A percentile compares a stretch with the other conserved stretches of the same genome.
Conservation (phyloP, 1,140 invertebrate genomes). For the Laupala kohalensis region DNA sequence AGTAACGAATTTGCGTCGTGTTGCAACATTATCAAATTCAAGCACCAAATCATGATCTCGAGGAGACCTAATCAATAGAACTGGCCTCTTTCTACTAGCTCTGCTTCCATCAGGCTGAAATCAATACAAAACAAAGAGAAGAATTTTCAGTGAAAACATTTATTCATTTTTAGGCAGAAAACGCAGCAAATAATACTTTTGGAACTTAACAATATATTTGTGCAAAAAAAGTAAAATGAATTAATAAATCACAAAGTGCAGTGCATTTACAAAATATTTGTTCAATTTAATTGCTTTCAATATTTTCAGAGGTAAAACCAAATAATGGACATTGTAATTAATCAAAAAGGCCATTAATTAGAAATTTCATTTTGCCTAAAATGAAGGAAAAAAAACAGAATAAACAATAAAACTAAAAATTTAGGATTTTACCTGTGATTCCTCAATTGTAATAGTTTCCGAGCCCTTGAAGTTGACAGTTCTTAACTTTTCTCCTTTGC, state of each 20-base stretch:
- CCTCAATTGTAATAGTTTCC: slow-evolving; percentile 66
- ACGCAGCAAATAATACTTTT: background rate
- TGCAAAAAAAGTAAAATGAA: background rate
- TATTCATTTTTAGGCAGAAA: background rate
- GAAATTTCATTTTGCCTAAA: no score
- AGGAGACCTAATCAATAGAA: slow-evolving; percentile 73
- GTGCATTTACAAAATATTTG: no score
- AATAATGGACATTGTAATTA: no score
- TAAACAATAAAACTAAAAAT: no score
- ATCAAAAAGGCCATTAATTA: no score
- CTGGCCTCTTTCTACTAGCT: slow-evolving; percentile 65
- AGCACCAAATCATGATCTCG: slow-evolving; percentile 94
- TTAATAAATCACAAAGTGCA: no score
- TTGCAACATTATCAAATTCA: slow-evolving; percentile 71
- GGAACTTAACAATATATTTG: background rate
- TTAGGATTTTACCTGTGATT: slow-evolving; percentile 45
- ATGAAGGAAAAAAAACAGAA: no score
- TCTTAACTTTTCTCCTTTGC: slow-evolving; percentile 77
- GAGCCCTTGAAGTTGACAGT: slow-evolving; percentile 62
- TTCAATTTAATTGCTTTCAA: no score
- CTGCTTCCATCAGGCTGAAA: slow-evolving; percentile 1
- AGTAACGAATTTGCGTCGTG: slow-evolving; percentile 76
- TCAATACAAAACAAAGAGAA: background rate
- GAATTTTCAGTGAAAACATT: background rate
- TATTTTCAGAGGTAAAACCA: no score